Percentiles rank a stretch among this genome's conserved stretches.
phyloP scores from a whole-genome alignment of 1,140 invertebrate species.

The Cylas formicarius region DNA sequence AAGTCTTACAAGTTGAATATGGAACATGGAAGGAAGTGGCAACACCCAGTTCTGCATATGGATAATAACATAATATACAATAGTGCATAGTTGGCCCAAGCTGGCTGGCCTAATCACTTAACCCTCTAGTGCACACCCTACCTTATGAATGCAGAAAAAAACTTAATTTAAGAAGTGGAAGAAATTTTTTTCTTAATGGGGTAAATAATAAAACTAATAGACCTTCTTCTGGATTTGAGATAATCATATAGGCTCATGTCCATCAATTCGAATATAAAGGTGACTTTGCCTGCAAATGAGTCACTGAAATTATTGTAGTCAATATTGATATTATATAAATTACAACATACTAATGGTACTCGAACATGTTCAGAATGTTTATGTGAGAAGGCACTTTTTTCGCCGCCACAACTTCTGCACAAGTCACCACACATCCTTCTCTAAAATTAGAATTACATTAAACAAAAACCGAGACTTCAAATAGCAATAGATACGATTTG shows the following conservation, averaged over 20 bases:
- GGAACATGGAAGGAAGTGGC: no score
- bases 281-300: conserved; percentile 47
- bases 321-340: conserved; percentile 19
- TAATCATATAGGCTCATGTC: conserved; percentile 64
- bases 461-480: no score
- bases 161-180: no score
- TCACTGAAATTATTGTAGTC: conserved; percentile 44
- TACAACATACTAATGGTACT: conserved; percentile 54
- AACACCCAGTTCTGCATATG: no score
- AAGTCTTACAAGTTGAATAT: no score
- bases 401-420: conserved; percentile 56
- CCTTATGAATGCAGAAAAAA: no score
- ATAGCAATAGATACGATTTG: conserved; percentile 32
- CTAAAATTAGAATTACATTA: conserved; percentile 35
- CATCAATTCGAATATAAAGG: conserved; percentile 60
- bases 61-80: no score
- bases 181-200: no score
- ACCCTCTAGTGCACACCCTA: no score
- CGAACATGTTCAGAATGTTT: conserved; percentile 56
- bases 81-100: no score
- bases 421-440: conserved; percentile 49
- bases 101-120: no score
- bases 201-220: no score
- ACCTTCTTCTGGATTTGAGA: conserved; percentile 34
- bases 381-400: conserved; percentile 51